phyloP scores from a whole-genome alignment of 2,888 invertebrate genomes.

The Ethmia dodecea region DNA sequence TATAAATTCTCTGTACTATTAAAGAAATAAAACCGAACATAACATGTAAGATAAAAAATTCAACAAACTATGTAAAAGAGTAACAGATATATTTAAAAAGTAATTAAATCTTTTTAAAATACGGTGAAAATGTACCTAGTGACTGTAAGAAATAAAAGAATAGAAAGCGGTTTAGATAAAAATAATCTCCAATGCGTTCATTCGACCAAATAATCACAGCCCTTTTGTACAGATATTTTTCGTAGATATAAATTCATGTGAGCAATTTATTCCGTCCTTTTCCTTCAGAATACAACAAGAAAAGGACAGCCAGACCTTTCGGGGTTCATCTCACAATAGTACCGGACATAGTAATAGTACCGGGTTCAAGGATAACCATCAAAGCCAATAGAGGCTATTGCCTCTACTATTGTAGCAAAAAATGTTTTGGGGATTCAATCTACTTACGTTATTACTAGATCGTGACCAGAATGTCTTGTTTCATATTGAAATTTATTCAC shows the following conservation, averaged over 20 bases:
- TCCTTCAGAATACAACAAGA: slow-evolving; percentile 15
- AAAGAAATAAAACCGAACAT: no score
- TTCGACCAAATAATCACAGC: slow-evolving; percentile 36
- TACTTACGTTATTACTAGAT: slow-evolving; percentile 54
- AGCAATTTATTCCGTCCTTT: slow-evolving; percentile 19
- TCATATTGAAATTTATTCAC: slow-evolving; percentile 48
- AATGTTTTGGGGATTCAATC: slow-evolving; percentile 54
- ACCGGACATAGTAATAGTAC: no score
- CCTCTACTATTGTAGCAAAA: slow-evolving; percentile 48
- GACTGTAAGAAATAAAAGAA: slow-evolving; percentile 11
- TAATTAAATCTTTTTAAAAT: no score
- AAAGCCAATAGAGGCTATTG: slow-evolving; percentile 46
- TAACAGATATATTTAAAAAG: no score
- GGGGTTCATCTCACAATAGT: slow-evolving; percentile 29
- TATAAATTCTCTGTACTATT: no score
- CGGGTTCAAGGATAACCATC: slow-evolving; percentile 36
- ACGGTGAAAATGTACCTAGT: no score
- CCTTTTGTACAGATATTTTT: slow-evolving; percentile 22
- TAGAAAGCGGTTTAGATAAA: slow-evolving; percentile 25
- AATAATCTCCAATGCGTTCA: slow-evolving; percentile 25
- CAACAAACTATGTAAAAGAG: no score
- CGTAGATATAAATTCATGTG: slow-evolving; percentile 21
- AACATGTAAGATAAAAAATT: no score
- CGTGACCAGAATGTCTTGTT: slow-evolving; percentile 47
- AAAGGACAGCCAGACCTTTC: slow-evolving; percentile 23